Percentiles rank a stretch among this genome's conserved stretches.
Conservation (phyloP, 1,140 invertebrate genomes). For the Stratiolaelaps scimitus region DNA sequence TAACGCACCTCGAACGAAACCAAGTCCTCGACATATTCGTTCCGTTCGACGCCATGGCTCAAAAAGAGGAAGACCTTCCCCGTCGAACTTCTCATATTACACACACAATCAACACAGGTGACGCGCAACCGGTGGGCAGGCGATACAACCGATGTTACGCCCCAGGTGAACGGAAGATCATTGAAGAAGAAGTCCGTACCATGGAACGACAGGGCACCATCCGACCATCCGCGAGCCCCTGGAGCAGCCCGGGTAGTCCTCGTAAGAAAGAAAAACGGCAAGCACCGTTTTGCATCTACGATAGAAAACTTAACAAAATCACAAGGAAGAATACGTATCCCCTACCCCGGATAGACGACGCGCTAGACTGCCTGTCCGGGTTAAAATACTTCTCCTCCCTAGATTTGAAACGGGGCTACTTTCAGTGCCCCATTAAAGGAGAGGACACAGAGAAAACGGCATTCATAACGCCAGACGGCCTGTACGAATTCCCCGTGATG, state of each 20-base stretch:
- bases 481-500: slow-evolving; percentile 41
- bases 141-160: slow-evolving; percentile 9
- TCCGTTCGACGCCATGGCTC: neutral
- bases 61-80: neutral
- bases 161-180: neutral
- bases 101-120: slow-evolving; percentile 38
- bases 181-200: slow-evolving; percentile 35
- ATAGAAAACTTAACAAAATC: slow-evolving; percentile 42
- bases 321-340: slow-evolving; percentile 45
- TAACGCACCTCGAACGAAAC: neutral
- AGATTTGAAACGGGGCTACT: slow-evolving; percentile 44
- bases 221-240: slow-evolving; percentile 39
- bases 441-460: slow-evolving; percentile 42
- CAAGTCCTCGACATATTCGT: neutral
- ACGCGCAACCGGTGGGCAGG: slow-evolving; percentile 34
- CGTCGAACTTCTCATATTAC: slow-evolving; percentile 28
- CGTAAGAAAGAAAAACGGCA: slow-evolving; percentile 43
- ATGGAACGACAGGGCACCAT: slow-evolving; percentile 39
- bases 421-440: slow-evolving; percentile 41
- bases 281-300: slow-evolving; percentile 43
- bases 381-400: slow-evolving; percentile 42
- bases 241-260: slow-evolving; percentile 43
- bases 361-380: slow-evolving; percentile 40
- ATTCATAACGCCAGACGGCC: slow-evolving; percentile 40
- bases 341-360: slow-evolving; percentile 44